phyloP scores from a whole-genome alignment of 2,888 invertebrate species.

The Amorpha juglandis region DNA sequence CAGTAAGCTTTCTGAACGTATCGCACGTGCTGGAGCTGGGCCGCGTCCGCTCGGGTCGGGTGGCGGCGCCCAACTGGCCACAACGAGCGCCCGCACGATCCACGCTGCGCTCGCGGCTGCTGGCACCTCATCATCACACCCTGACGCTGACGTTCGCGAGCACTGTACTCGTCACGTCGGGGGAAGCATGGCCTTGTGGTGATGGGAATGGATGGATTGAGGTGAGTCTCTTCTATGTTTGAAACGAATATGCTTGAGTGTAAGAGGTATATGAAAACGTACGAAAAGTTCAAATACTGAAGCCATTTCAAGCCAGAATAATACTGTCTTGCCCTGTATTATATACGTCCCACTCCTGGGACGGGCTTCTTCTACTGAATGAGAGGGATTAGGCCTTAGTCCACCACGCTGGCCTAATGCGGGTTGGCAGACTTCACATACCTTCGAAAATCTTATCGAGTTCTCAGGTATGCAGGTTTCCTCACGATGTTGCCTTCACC shows the following conservation, averaged over 20 bases:
- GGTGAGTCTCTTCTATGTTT: conserved; percentile 52
- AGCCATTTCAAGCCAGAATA: too few relatives aligned
- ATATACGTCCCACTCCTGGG: too few relatives aligned
- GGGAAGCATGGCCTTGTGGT: conserved; percentile 64
- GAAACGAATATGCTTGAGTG: background rate
- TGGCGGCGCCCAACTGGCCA: conserved; percentile 72
- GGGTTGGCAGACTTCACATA: too few relatives aligned
- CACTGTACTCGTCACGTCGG: conserved; percentile 49
- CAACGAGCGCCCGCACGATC: conserved; percentile 55
- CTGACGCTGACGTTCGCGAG: conserved; percentile 58
- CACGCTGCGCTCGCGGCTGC: conserved; percentile 55
- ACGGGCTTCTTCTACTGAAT: too few relatives aligned
- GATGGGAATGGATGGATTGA: conserved; percentile 79
- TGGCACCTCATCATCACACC: conserved; percentile 70
- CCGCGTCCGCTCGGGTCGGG: conserved; percentile 50
- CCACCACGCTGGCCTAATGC: too few relatives aligned
- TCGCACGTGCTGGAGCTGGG: conserved; percentile 61
- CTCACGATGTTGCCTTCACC: too few relatives aligned
- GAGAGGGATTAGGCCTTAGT: too few relatives aligned
- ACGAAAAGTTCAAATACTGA: too few relatives aligned
- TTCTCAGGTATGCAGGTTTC: too few relatives aligned
- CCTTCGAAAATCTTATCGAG: too few relatives aligned
- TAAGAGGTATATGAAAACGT: too few relatives aligned
- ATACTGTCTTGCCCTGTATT: too few relatives aligned
- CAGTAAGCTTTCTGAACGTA: conserved; percentile 69